phyloP scores from a whole-genome alignment of 2,888 invertebrate species.

The Gasteruption jaculator region DNA sequence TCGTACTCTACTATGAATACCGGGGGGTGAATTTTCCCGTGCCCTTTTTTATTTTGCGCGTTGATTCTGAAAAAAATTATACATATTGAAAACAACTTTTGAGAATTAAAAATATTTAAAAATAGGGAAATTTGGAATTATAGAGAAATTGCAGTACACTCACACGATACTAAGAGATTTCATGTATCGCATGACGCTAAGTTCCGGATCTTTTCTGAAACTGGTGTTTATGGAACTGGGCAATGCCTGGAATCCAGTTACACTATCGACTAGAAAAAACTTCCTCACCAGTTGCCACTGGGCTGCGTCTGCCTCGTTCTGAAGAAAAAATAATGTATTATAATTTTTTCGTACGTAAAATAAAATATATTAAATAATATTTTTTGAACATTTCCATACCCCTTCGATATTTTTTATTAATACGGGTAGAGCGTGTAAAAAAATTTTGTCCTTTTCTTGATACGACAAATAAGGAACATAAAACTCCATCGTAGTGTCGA shows the following conservation, averaged over 20 bases:
- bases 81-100: too few species aligned
- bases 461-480: conserved; percentile 57
- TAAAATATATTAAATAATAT: conserved; percentile 27
- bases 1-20: conserved; percentile 59
- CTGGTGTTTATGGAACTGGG: conserved; percentile 27
- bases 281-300: conserved; percentile 65
- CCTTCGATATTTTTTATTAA: conserved; percentile 54
- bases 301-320: conserved; percentile 38
- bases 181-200: conserved; percentile 43
- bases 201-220: conserved; percentile 29
- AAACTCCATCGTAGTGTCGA: conserved; percentile 51
- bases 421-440: conserved; percentile 58
- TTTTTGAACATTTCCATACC: conserved; percentile 46
- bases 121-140: neutral
- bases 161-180: conserved; percentile 45
- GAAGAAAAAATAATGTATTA: conserved; percentile 10
- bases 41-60: conserved; percentile 46
- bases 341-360: conserved; percentile 5
- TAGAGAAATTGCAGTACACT: conserved; percentile 21
- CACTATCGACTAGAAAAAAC: conserved; percentile 65
- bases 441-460: conserved; percentile 44
- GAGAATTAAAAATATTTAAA: conserved; percentile 7
- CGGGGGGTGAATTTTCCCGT: conserved; percentile 62
- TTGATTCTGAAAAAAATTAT: conserved; percentile 41
- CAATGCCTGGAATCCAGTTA: conserved; percentile 47